phyloP scores from a whole-genome alignment of 1,140 invertebrate species.

The honey bee (Apis mellifera) region DNA sequence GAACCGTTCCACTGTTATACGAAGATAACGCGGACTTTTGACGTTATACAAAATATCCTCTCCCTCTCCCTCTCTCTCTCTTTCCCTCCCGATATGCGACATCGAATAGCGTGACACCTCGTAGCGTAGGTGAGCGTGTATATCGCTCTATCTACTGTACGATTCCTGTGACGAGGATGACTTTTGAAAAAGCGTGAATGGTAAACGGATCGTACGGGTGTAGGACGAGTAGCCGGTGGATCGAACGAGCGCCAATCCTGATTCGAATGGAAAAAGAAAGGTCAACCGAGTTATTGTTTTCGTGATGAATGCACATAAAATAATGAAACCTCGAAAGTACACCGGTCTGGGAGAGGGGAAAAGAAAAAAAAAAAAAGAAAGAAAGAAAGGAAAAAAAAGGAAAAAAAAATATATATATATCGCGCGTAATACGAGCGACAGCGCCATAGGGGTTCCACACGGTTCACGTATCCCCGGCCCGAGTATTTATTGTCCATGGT shows the following conservation, averaged over 20 bases:
- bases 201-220: background rate
- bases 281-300: slow-evolving; percentile 74
- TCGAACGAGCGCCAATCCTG: slow-evolving; percentile 24
- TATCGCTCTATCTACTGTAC: background rate
- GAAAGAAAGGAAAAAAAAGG: too few species aligned
- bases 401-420: slow-evolving; percentile 56
- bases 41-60: background rate
- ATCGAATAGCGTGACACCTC: background rate
- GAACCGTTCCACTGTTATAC: too few species aligned
- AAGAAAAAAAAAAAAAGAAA: slow-evolving; percentile 58
- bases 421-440: slow-evolving; percentile 75
- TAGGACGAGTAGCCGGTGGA: background rate
- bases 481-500: slow-evolving; percentile 70
- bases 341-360: slow-evolving; percentile 49
- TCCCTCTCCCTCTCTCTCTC: too few species aligned
- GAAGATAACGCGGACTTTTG: background rate
- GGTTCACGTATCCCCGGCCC: slow-evolving; percentile 56
- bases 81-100: background rate
- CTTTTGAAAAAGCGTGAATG: background rate
- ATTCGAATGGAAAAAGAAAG: slow-evolving; percentile 55
- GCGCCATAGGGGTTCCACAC: slow-evolving; percentile 73
- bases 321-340: slow-evolving; percentile 77
- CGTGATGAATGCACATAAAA: slow-evolving; percentile 78
- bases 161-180: background rate
- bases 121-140: background rate